Percentiles rank a stretch among this genome's conserved stretches.
Conservation (phyloP, 2,113 vertebrate genomes). For the Dromas ardeola region DNA sequence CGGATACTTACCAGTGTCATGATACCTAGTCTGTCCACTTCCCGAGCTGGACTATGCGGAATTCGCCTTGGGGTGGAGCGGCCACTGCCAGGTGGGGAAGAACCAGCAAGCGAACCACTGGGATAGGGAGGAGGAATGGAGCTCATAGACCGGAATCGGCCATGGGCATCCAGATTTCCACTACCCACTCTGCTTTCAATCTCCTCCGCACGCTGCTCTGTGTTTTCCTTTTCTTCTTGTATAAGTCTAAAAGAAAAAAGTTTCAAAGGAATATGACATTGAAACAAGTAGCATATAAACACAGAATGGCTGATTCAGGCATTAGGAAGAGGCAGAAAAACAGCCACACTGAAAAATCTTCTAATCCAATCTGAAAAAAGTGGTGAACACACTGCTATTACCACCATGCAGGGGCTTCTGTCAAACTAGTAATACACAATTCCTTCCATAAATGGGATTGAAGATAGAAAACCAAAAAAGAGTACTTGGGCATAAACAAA, state of each 20-base stretch:
- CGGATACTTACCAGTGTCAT: constrained; percentile 87
- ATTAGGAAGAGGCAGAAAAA: background rate
- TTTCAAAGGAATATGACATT: fast-evolving
- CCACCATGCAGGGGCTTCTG: background rate
- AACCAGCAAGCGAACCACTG: constrained; percentile 78
- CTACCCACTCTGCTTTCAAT: constrained; percentile 92
- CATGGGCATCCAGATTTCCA: constrained; percentile 81
- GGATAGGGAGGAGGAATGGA: constrained; percentile 80
- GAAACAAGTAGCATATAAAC: background rate
- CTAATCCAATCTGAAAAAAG: background rate
- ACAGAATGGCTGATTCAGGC: background rate
- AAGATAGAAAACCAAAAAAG: background rate
- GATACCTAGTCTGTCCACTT: constrained; percentile 91
- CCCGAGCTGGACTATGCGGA: constrained; percentile 89
- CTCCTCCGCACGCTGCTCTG: constrained; percentile 91
- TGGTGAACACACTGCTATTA: background rate
- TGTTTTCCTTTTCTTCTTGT: constrained; percentile 97
- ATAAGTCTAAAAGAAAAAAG: constrained; percentile 81
- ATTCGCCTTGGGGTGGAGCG: constrained; percentile 87
- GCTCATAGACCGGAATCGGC: constrained; percentile 86
- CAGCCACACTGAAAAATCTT: background rate
- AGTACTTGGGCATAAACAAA: background rate
- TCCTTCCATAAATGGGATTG: background rate
- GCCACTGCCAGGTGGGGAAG: constrained; percentile 90
- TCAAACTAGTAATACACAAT: background rate